Base-by-base conservation (phyloP, 2,797 vertebrate genomes). In the Galaxias olidus region DNA sequence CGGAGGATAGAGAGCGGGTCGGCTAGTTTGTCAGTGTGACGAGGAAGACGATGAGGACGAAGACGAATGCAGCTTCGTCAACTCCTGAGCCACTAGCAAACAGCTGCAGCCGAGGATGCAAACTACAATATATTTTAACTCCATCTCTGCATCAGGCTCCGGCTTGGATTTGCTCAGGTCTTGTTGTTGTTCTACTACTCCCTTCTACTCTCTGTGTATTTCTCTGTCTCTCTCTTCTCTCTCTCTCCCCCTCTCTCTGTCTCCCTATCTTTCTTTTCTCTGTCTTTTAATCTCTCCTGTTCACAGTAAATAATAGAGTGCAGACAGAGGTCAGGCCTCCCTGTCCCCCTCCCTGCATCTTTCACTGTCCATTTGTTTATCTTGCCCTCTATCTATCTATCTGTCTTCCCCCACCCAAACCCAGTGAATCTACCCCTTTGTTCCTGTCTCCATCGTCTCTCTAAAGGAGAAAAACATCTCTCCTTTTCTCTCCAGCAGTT, bases 311-410 rank as follows among this genome's bases (percentile, higher is more conserved):
- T 69, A 51, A 45, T 9, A 30, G 59, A 40, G n/a, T 47, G 9
- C 55, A 66, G 78, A 72, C 66, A 70, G 40, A 77, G 69, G 63
- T 68, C 61, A 44, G 7, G n/a, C 53, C 72, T 62, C 43, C 66
- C 66, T 63, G 61, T 58, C 15, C 18, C 45, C 45, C 43, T 19
- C 18, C 42, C 46, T 30, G 18, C 8, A 15, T 40, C 52, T 58
- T 55, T 69, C 66, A 65, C 60, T 54, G 46, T 69, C 66, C 65
- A 61, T 69, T 63, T 76, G 68, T 62, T 71, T 59, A 56, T 55
- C 56, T 52, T 40, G 30, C 30, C 12, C 30, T 59, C 55, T 17
- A 17, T 50, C 40, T 53, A 15, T 14, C 41, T 54, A 11, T 4
- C 10, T 40, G 30, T 30, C 30, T 30, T 30, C 30, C 30, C 30